phyloP scores from a whole-genome alignment of 2,888 invertebrate species.

The Zaprionus bogoriensis region DNA sequence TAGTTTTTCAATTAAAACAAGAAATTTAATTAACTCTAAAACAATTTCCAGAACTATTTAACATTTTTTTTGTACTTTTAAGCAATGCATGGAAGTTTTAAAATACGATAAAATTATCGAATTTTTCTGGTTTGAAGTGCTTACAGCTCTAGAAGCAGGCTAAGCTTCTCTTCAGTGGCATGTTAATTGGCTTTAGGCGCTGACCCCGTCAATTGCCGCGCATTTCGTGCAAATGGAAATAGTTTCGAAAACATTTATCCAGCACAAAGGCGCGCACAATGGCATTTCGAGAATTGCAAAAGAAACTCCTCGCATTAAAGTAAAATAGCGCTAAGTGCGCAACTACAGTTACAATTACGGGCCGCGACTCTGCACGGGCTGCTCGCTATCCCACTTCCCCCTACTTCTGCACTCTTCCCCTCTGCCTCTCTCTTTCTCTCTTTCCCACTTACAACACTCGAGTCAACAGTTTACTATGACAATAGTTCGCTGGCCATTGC shows the following conservation, averaged over 20 bases:
- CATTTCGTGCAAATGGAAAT: slow-evolving; percentile 58
- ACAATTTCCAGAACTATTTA: no score
- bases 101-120: no score
- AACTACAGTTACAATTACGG: slow-evolving; percentile 65
- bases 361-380: slow-evolving; percentile 24
- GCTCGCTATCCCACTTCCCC: background rate
- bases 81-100: no score
- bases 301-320: slow-evolving; percentile 63
- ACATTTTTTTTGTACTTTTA: no score
- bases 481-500: slow-evolving; percentile 69
- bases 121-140: no score
- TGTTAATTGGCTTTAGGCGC: background rate
- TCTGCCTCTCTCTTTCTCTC: background rate
- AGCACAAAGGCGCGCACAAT: slow-evolving; percentile 61
- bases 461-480: slow-evolving; percentile 67
- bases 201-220: slow-evolving; percentile 12
- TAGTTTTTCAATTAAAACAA: no score
- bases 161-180: background rate
- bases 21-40: no score
- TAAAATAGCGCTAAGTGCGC: slow-evolving; percentile 71
- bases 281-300: slow-evolving; percentile 40
- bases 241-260: slow-evolving; percentile 64
- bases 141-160: no score
- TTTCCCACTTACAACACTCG: slow-evolving; percentile 3
- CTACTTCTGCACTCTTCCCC: background rate